Evolutionary conservation across 2,888 invertebrate genomes (phyloP), one percentile per base, ranked within the genome.

Genomic region (Helleia helle): DNA sequence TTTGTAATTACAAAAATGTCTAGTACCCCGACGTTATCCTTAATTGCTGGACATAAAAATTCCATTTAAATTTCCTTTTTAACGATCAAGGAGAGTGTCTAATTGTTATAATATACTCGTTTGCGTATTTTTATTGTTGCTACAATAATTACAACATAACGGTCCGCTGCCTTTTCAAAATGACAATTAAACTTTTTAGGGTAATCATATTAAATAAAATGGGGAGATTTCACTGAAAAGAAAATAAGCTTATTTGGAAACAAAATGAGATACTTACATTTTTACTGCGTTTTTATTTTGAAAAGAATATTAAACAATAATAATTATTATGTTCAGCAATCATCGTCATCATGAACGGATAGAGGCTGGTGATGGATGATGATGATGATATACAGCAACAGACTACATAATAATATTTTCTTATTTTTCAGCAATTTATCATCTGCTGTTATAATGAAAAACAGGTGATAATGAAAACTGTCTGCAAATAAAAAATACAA

Each of bases 31-130:
- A 79, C 83, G 76, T 83, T 84, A 81, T 83, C 83, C 84, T 84
- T 84, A 84, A 84, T 83, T 84, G 81, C 80, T 80, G 80, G 74
- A 84, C 84, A 84, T 85, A 85, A 85, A 85, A 86, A 86, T 85
- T 86, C 85, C 85, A 86, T 86, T 85, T 80, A 84, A 86, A 84
- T 86, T 86, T 85, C 80, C 85, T 73, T 84, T 85, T 84, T 84
- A 83, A 83, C 81, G 79, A 83, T 83, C 77, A 60, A 64, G 76
- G 80, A 76, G 75, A 79, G 80, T 81, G 80, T 79, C 83, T 84
- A 83, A 84, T 84, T 84, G 83, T 80, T 58, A 84, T 84, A 84
- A 84, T 84, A 84, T 74, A 84, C 84, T 84, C 84, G 83, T 84
- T 84, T 81, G 74, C 84, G 84, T 84, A 83, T 83, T 84, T 84